A percentile compares a stretch with the other conserved stretches of the same genome.
Evolutionary conservation across 2,113 vertebrate species (phyloP).

Genomic region (Leuciscus idus): DNA sequence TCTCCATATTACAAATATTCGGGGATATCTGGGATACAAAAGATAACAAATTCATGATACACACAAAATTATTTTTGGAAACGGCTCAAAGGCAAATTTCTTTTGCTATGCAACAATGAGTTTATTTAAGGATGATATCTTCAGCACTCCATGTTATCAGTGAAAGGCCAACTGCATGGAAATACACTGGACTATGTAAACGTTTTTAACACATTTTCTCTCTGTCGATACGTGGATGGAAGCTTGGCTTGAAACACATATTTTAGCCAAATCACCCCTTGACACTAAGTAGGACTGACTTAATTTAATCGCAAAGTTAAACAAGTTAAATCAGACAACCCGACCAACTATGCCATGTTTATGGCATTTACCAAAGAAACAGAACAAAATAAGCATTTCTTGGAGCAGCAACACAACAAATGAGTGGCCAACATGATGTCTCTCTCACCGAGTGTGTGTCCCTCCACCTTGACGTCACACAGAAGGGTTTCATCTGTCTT

Average conservation of each 20-base stretch:
- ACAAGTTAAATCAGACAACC: too few relatives aligned
- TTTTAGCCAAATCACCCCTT: too few relatives aligned
- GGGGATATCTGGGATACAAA: not conserved
- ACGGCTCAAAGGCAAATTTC: not conserved
- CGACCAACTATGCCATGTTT: too few relatives aligned
- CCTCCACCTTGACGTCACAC: conserved; percentile 83
- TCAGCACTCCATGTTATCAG: not conserved
- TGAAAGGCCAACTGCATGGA: not conserved
- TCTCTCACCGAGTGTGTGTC: conserved; percentile 81
- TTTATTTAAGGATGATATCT: too few relatives aligned
- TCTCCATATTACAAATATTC: not conserved
- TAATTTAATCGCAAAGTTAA: too few relatives aligned
- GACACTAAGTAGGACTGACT: too few relatives aligned
- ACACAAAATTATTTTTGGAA: not conserved
- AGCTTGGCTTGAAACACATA: too few relatives aligned
- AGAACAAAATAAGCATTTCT: too few relatives aligned
- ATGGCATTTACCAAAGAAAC: too few relatives aligned
- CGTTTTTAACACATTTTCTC: not conserved
- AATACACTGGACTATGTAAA: not conserved
- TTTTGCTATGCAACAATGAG: not conserved
- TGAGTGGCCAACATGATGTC: not conserved
- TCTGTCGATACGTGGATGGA: not conserved
- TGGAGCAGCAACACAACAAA: too few relatives aligned
- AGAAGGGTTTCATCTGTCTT: conserved; percentile 73
- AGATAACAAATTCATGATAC: not conserved